A percentile compares a stretch with the other conserved stretches of the same genome.
phyloP scores from a whole-genome alignment of 2,113 vertebrate genomes.

The Strigops habroptila region DNA sequence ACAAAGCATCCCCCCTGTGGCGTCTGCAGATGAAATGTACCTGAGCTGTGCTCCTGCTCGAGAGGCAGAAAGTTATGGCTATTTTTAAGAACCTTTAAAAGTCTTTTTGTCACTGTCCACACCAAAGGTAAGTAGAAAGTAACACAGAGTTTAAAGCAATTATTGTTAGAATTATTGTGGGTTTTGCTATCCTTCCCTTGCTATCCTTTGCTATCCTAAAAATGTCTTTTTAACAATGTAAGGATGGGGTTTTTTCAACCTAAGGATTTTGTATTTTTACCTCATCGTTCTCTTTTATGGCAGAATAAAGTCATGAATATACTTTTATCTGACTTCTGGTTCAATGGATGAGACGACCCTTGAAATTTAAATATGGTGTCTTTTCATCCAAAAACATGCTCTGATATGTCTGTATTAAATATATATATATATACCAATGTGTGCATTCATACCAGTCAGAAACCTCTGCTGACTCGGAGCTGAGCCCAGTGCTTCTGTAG shows the following conservation, averaged over 20 bases:
- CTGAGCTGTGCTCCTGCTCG: not conserved
- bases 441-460: not conserved
- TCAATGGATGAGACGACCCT: not conserved
- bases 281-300: not conserved
- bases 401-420: not conserved
- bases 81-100: not conserved
- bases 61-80: not conserved
- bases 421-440: not conserved
- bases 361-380: conserved; percentile 41
- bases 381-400: conserved; percentile 24
- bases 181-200: not conserved
- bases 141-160: not conserved
- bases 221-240: not conserved
- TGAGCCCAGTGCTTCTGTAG: not conserved
- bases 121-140: not conserved
- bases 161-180: not conserved
- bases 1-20: not conserved
- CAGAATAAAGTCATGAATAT: conserved; percentile 21
- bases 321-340: conserved; percentile 27
- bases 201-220: conserved; percentile 23
- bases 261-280: conserved; percentile 14
- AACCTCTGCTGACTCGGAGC: not conserved
- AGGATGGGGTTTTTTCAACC: not conserved
- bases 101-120: not conserved
- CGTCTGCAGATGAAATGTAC: not conserved